Evolutionary conservation across 2,888 invertebrate genomes (phyloP), one percentile per base, ranked within the genome.

Genomic region (Protodeltote pygarga): DNA sequence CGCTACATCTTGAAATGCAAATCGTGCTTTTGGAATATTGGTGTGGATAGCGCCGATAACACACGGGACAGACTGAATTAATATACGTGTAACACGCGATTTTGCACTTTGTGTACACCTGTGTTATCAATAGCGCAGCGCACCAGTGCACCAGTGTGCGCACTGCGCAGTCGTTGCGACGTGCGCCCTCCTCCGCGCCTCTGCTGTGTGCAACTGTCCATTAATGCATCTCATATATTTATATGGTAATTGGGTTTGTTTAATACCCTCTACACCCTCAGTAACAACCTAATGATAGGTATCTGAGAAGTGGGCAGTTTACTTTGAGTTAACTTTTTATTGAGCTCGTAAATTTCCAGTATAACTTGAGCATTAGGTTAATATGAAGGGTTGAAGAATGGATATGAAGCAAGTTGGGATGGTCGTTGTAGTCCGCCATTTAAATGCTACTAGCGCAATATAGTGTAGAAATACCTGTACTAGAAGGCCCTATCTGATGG

Each of bases 21-120:
- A 87, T 87, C 72, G 77, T 66, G 71, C 73, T 64, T 76, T 80
- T 77, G 68, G 81, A 79, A 79, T 83, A 77, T 82, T 74, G 77
- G 64, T 71, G 73, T 69, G 79, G 83, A 83, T 83, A 79, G 76
- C 67, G 59, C 46, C 65, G 82, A 83, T 84, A 85, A 80, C 70
- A 66, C 67, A 71, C 66, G 68, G 60, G 58, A 51, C 71, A 64
- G 70, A 71, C 73, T 78, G 77, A 80, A 86, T 85, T 85, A 85
- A 85, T 83, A 83, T 75, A 69, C 62, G 61, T 65, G 71, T 62
- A 71, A 77, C 88, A 88, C 81, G 84, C 85, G 81, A 86, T 73
- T 83, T 77, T 78, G 81, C 78, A 79, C 79, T 77, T 70, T 65
- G 66, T 53, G 58, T 54, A 59, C 65, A 59, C 45, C 34, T 48